Evolutionary conservation across 2,797 vertebrate genomes (phyloP).

Genomic region (Microcaecilia unicolor): DNA sequence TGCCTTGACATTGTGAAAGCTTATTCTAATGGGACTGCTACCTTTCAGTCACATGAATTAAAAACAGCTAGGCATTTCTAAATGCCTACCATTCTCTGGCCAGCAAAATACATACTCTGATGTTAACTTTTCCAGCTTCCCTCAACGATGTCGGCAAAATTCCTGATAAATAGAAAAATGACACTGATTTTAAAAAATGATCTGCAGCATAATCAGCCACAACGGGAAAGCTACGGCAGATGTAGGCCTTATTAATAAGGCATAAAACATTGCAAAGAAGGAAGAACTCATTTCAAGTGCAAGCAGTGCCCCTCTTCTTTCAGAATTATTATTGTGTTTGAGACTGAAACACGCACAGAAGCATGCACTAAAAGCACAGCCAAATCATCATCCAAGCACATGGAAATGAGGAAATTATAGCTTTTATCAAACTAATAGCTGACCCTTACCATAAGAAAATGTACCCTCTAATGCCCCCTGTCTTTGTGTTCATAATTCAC

Average conservation of each 20-base stretch:
- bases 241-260: background rate
- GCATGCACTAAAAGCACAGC: no score
- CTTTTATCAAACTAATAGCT: background rate
- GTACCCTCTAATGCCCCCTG: background rate
- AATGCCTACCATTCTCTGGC: slow-evolving; percentile 5
- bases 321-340: no score
- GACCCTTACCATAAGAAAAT: background rate
- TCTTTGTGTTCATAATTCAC: background rate
- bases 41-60: slow-evolving; percentile 26
- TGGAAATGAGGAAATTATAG: no score
- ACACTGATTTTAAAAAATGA: slow-evolving; percentile 1
- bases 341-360: no score
- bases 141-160: slow-evolving; percentile 4
- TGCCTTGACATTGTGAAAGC: slow-evolving; percentile 36
- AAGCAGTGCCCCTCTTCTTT: no score
- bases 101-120: slow-evolving; percentile 7
- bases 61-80: slow-evolving; percentile 6
- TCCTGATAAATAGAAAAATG: slow-evolving; percentile 6
- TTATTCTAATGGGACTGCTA: slow-evolving; percentile 38
- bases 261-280: background rate
- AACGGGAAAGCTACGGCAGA: slow-evolving; percentile 2
- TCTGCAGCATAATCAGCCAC: background rate
- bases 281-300: background rate
- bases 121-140: background rate
- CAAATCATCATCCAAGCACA: no score